A percentile compares a stretch with the other conserved stretches of the same genome.
Evolutionary conservation across 1,140 invertebrate species (phyloP).

Genomic region (Trachymyrmex cornetzi): DNA sequence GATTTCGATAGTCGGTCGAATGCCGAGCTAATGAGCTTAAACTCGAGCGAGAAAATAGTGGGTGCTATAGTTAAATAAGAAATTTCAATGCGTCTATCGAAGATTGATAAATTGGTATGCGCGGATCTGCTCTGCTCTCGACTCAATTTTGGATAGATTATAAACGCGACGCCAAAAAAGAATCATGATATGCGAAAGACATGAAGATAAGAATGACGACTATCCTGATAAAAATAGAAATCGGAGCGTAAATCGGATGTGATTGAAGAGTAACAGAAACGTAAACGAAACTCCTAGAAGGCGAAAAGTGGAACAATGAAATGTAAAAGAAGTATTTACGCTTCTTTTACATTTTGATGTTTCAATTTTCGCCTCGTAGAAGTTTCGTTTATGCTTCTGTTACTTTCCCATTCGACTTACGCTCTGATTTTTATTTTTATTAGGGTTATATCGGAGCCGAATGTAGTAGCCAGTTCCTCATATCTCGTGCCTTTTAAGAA

Average conservation of each 20-base stretch:
- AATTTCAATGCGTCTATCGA: conserved; percentile 45
- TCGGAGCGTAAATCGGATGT: too few species aligned
- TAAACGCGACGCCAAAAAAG: neutral
- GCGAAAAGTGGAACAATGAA: too few species aligned
- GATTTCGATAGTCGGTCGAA: conserved; percentile 59
- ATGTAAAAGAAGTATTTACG: too few species aligned
- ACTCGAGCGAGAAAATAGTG: conserved; percentile 59
- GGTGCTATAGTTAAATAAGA: conserved; percentile 28
- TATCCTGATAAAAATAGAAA: too few species aligned
- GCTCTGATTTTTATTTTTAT: too few species aligned
- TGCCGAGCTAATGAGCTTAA: conserved; percentile 70
- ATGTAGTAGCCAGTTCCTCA: conserved; percentile 82
- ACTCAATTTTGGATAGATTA: conserved; percentile 12
- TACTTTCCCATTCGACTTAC: too few species aligned
- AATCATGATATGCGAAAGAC: conserved; percentile 31
- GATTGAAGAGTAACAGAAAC: too few species aligned
- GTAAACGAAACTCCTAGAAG: too few species aligned
- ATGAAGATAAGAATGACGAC: conserved; percentile 63
- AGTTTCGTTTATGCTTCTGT: too few species aligned
- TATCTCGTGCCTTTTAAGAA: conserved; percentile 83
- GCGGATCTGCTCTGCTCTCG: neutral
- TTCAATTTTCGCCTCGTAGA: too few species aligned
- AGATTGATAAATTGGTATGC: conserved; percentile 52
- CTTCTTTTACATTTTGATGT: too few species aligned
- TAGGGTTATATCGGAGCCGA: conserved; percentile 63